Conservation (phyloP, 2,888 invertebrate genomes). For the Orchesella flavescens region DNA sequence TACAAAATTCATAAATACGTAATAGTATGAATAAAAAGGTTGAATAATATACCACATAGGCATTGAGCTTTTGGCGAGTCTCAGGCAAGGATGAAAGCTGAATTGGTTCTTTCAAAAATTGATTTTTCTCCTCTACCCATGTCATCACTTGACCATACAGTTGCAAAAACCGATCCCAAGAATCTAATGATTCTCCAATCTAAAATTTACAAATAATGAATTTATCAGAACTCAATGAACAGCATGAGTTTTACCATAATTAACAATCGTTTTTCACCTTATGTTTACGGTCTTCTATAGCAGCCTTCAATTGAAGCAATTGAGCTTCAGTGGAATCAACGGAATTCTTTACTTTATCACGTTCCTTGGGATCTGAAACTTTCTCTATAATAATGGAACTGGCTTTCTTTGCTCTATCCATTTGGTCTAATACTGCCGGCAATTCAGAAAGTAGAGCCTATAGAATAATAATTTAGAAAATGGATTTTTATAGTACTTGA, state of each 20-base stretch:
- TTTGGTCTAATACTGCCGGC: constrained; percentile 80
- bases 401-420: constrained; percentile 85
- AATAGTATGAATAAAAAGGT: background rate
- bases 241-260: too few relatives aligned
- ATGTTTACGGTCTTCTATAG: constrained; percentile 88
- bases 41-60: constrained; percentile 82
- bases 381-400: constrained; percentile 87
- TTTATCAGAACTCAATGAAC: too few relatives aligned
- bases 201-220: background rate
- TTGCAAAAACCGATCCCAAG: constrained; percentile 89
- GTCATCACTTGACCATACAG: constrained; percentile 86
- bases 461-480: constrained; percentile 10
- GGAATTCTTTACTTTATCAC: constrained; percentile 83
- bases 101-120: constrained; percentile 85
- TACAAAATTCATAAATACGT: too few relatives aligned
- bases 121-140: constrained; percentile 88
- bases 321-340: constrained; percentile 85
- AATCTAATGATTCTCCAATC: constrained; percentile 89
- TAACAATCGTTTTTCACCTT: too few relatives aligned
- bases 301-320: constrained; percentile 83
- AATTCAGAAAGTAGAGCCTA: constrained; percentile 60
- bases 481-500: too few relatives aligned
- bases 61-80: constrained; percentile 88
- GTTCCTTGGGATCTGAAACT: constrained; percentile 85
- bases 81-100: constrained; percentile 86